Percentiles rank a stretch among this genome's conserved stretches.
phyloP scores from a whole-genome alignment of 2,888 invertebrate species.

The Dynastes maya region DNA sequence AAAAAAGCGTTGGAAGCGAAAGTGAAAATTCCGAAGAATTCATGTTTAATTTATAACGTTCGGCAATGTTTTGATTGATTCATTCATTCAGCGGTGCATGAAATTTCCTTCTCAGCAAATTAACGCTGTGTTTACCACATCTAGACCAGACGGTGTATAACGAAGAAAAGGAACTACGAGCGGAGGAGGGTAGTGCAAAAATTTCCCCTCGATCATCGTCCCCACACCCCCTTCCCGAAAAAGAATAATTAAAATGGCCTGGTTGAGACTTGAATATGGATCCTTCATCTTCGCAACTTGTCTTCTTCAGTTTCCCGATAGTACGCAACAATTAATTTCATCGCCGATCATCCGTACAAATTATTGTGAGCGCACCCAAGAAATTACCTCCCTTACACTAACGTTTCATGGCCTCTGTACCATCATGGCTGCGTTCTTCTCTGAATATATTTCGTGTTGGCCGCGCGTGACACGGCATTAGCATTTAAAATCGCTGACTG shows the following conservation, averaged over 20 bases:
- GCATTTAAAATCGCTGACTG: slow-evolving; percentile 50
- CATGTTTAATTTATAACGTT: slow-evolving; percentile 64
- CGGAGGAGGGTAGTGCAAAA: background rate
- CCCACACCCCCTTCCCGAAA: background rate
- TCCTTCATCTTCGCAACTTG: slow-evolving; percentile 47
- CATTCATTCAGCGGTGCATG: slow-evolving; percentile 45
- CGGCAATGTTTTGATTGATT: slow-evolving; percentile 64
- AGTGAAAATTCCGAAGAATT: slow-evolving; percentile 15
- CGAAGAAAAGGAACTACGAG: background rate
- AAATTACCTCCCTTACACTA: background rate
- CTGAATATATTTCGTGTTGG: slow-evolving; percentile 21
- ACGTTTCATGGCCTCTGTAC: background rate
- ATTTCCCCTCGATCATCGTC: background rate
- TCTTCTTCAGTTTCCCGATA: background rate
- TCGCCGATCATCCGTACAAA: slow-evolving; percentile 27
- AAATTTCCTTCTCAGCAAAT: slow-evolving; percentile 45
- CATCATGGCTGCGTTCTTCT: background rate
- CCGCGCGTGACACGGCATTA: slow-evolving; percentile 46
- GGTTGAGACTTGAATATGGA: slow-evolving; percentile 54
- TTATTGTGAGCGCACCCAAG: slow-evolving; percentile 6
- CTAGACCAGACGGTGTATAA: slow-evolving; percentile 31
- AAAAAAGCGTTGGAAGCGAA: background rate
- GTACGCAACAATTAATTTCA: slow-evolving; percentile 26
- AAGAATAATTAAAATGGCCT: slow-evolving; percentile 58
- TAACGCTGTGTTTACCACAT: slow-evolving; percentile 44